A percentile compares a stretch with the other conserved stretches of the same genome.
phyloP scores from a whole-genome alignment of 2,113 vertebrate genomes.

The Solea solea region DNA sequence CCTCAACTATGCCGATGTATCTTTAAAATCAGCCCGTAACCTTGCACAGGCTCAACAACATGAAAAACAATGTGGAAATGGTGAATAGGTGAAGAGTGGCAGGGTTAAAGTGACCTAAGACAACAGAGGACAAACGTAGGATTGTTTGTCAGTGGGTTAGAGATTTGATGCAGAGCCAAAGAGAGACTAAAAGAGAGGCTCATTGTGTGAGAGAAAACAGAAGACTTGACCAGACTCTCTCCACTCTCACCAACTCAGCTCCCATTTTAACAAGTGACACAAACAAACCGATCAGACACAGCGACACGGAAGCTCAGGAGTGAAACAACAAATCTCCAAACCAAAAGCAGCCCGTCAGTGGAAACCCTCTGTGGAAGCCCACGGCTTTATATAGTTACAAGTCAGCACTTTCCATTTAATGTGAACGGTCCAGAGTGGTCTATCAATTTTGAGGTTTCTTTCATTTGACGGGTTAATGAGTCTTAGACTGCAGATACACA shows the following conservation, averaged over 20 bases:
- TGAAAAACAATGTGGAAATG: background rate
- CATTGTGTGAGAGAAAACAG: conserved; percentile 74
- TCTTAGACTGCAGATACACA: too few species aligned
- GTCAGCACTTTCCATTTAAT: too few species aligned
- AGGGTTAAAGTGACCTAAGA: conserved; percentile 1
- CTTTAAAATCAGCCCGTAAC: too few species aligned
- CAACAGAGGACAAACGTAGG: conserved; percentile 60
- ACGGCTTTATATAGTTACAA: too few species aligned
- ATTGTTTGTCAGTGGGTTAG: conserved; percentile 78
- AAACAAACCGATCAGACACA: background rate
- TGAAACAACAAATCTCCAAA: background rate
- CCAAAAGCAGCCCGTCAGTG: background rate
- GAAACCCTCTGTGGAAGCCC: too few species aligned
- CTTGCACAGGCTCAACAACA: too few species aligned
- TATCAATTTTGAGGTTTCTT: too few species aligned
- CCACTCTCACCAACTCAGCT: conserved; percentile 7
- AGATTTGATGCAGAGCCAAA: conserved; percentile 69
- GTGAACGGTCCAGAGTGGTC: too few species aligned
- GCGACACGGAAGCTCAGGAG: background rate
- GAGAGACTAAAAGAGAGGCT: conserved; percentile 60
- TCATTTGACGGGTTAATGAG: too few species aligned
- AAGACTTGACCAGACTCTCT: conserved; percentile 56
- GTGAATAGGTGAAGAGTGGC: background rate
- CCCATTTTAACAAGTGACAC: background rate
- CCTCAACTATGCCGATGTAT: background rate